Percentiles rank a stretch among this genome's conserved stretches.
Evolutionary conservation across 1,140 invertebrate species (phyloP).

Genomic region (Neodiprion pinetum): DNA sequence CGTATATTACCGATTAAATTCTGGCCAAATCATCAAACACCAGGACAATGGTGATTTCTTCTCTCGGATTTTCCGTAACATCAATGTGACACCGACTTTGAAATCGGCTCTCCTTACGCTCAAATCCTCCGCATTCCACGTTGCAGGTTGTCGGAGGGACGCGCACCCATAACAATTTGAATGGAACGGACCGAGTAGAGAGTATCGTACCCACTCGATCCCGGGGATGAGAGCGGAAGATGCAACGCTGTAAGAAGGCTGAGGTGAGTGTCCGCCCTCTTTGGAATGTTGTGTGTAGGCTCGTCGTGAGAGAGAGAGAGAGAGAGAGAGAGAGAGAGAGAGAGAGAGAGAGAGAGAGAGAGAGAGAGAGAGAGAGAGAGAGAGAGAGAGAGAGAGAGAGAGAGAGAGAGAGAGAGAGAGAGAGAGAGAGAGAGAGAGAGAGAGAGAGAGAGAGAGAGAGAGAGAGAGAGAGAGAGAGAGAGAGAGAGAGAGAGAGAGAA

Average conservation of each 20-base stretch:
- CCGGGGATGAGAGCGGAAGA: constrained; percentile 2
- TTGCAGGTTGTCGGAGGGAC: too few species aligned
- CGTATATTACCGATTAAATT: too few species aligned
- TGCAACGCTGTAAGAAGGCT: neutral
- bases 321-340: too few species aligned
- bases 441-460: neutral
- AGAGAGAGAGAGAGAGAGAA: neutral
- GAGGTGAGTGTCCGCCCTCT: constrained; percentile 4
- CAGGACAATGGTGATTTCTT: too few species aligned
- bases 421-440: too few species aligned
- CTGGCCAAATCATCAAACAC: too few species aligned
- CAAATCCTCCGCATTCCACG: too few species aligned
- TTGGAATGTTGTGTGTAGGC: constrained; percentile 4
- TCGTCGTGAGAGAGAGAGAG: neutral
- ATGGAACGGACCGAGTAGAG: neutral
- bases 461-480: neutral
- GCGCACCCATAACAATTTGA: neutral
- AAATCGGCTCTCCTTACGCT: too few species aligned
- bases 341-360: neutral
- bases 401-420: neutral
- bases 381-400: neutral
- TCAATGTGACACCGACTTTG: too few species aligned
- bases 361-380: neutral
- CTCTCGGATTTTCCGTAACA: too few species aligned
- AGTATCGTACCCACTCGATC: neutral